These are phyloP conservation scores for Neosilurus mollespiculum DNA, from an alignment of 2,797 vertebrate genomes.

Conservation along the genomic window DNA sequence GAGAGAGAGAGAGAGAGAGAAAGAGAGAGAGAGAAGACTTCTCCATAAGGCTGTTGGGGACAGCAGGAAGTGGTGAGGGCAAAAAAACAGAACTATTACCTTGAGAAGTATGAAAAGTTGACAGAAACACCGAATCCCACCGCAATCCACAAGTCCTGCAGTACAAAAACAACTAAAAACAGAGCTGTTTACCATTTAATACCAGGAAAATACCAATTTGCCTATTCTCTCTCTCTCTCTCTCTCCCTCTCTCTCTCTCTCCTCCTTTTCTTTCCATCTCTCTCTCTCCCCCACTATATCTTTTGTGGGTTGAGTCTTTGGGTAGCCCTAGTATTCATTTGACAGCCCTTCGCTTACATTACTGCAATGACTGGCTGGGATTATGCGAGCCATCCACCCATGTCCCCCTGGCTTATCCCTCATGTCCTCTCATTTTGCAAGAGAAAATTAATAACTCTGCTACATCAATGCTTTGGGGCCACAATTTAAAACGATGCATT, in stretches of 20 bases:
- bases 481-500: constrained; percentile 57
- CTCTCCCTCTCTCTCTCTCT: constrained; percentile 36
- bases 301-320: constrained; percentile 77
- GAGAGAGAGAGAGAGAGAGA: background rate
- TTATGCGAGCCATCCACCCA: constrained; percentile 67
- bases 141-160: constrained; percentile 57
- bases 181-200: constrained; percentile 77
- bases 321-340: constrained; percentile 74
- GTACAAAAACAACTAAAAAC: constrained; percentile 73
- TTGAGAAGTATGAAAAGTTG: constrained; percentile 60
- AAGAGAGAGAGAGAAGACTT: constrained; percentile 22
- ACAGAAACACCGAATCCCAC: constrained; percentile 51
- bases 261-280: constrained; percentile 45
- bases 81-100: constrained; percentile 74
- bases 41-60: constrained; percentile 56
- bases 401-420: constrained; percentile 72
- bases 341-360: constrained; percentile 66
- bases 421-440: constrained; percentile 76
- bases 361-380: constrained; percentile 60
- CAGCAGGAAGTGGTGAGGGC: constrained; percentile 70
- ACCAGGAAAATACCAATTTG: constrained; percentile 59
- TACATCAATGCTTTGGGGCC: constrained; percentile 72
- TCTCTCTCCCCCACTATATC: constrained; percentile 42
- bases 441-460: constrained; percentile 81
- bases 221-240: constrained; percentile 55